phyloP scores from a whole-genome alignment of 2,113 vertebrate species.

The Oryzias javanicus region DNA sequence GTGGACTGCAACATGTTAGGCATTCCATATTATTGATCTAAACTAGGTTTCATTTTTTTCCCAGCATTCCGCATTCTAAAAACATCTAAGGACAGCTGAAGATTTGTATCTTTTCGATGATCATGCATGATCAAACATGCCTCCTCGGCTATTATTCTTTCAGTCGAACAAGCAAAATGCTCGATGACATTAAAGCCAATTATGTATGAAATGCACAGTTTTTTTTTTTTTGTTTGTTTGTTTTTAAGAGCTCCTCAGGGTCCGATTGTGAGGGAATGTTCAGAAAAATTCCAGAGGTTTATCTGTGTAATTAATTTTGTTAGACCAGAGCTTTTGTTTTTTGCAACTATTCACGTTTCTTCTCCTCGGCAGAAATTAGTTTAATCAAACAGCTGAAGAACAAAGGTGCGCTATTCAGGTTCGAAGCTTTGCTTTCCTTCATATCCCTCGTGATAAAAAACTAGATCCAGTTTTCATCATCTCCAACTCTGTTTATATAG shows the following conservation, averaged over 20 bases:
- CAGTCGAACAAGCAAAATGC: slow-evolving; percentile 15
- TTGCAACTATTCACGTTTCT: slow-evolving; percentile 5
- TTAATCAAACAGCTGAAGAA: slow-evolving; percentile 48
- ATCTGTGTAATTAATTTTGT: slow-evolving; percentile 12
- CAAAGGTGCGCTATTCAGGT: slow-evolving; percentile 27
- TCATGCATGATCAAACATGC: neutral
- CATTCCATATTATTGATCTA: too few relatives aligned
- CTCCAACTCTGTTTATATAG: slow-evolving; percentile 51
- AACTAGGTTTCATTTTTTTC: too few relatives aligned
- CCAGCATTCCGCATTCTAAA: neutral
- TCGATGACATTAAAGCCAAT: slow-evolving; percentile 26
- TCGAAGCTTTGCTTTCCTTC: slow-evolving; percentile 47
- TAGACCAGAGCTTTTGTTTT: slow-evolving; percentile 9
- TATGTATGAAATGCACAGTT: neutral
- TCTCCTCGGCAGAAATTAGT: slow-evolving; percentile 26
- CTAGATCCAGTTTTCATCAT: slow-evolving; percentile 42
- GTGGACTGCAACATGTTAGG: too few relatives aligned
- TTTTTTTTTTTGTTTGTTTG: slow-evolving; percentile 7
- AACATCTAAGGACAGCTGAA: slow-evolving; percentile 10
- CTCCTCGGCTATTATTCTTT: slow-evolving; percentile 20
- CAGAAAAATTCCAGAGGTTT: slow-evolving; percentile 31
- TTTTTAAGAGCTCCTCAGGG: slow-evolving; percentile 2
- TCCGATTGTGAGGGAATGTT: slow-evolving; percentile 21
- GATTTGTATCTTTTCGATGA: slow-evolving; percentile 10
- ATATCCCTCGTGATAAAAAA: slow-evolving; percentile 38